Conservation (phyloP, 1,140 invertebrate species). For the Phymorhynchus buccinoides region DNA sequence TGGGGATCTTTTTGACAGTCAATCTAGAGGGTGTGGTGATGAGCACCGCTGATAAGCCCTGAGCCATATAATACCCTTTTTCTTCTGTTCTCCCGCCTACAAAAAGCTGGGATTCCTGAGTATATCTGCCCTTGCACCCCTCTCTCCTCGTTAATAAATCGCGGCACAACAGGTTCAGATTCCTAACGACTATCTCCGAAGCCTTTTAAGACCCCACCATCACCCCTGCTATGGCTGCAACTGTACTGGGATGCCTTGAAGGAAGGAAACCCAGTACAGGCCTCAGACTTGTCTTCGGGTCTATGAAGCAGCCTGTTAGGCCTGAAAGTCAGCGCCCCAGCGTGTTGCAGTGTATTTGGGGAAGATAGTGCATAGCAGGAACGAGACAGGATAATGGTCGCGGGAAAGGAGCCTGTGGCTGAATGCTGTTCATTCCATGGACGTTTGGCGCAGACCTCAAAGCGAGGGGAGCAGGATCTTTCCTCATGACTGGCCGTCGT, state of each 20-base stretch:
- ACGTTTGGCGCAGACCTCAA: neutral
- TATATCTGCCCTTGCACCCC: neutral
- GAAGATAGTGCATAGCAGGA: neutral
- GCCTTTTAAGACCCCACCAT: neutral
- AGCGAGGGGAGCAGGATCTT: neutral
- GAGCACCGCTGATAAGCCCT: neutral
- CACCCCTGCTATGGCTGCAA: too few species aligned
- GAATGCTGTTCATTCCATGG: neutral
- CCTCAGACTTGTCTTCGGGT: neutral
- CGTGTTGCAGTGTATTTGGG: neutral
- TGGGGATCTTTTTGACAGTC: too few species aligned
- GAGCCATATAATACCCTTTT: neutral
- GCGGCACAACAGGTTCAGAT: neutral
- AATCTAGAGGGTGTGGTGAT: neutral
- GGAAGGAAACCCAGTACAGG: neutral
- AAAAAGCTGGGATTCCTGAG: neutral
- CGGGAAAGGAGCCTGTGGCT: neutral
- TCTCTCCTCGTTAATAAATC: conserved; percentile 8
- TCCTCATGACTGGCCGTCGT: neutral
- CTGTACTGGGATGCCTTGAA: neutral
- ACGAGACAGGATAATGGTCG: neutral
- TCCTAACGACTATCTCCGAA: neutral
- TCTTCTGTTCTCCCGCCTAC: neutral
- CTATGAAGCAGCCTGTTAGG: neutral
- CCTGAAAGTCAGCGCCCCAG: too few species aligned